Percentiles rank a stretch among this genome's conserved stretches.
Evolutionary conservation across 1,140 invertebrate genomes (phyloP).

Genomic region (Meloidogyne exigua): DNA sequence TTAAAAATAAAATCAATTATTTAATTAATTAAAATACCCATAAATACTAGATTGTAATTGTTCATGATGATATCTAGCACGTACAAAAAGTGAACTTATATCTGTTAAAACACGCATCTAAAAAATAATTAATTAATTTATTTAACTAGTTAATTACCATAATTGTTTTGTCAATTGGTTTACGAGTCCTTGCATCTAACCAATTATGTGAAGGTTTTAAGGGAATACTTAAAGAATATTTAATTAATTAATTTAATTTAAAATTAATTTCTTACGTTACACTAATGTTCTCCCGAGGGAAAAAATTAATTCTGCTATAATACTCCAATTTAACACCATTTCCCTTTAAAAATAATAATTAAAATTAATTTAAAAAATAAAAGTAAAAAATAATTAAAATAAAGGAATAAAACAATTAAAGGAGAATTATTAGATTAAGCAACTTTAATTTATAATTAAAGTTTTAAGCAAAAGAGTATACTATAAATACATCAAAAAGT

Average conservation of each 20-base stretch:
- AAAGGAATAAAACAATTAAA: background rate
- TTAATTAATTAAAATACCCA: conserved; percentile 59
- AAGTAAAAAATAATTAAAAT: too few relatives aligned
- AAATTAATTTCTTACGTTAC: conserved; percentile 35
- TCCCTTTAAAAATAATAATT: conserved; percentile 63
- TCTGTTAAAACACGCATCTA: conserved; percentile 81
- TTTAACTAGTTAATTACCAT: background rate
- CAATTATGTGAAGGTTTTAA: conserved; percentile 63
- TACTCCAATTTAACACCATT: conserved; percentile 68
- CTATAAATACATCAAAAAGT: too few relatives aligned
- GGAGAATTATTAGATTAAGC: too few relatives aligned
- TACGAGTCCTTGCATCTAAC: conserved; percentile 59
- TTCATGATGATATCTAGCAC: conserved; percentile 87
- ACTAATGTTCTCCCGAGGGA: conserved; percentile 56
- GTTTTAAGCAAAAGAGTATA: too few relatives aligned
- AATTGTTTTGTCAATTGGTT: conserved; percentile 70
- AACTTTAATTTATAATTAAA: too few relatives aligned
- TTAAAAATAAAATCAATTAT: background rate
- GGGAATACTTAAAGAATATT: conserved; percentile 68
- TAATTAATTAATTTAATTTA: conserved; percentile 8
- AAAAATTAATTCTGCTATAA: conserved; percentile 59
- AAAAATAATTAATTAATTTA: conserved; percentile 65
- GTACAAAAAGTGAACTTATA: conserved; percentile 77
- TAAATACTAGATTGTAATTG: conserved; percentile 78
- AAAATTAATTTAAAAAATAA: background rate